Percentiles rank a stretch among this genome's conserved stretches.
Evolutionary conservation across 2,113 vertebrate genomes (phyloP).

Genomic region (Nansenia antarctica): DNA sequence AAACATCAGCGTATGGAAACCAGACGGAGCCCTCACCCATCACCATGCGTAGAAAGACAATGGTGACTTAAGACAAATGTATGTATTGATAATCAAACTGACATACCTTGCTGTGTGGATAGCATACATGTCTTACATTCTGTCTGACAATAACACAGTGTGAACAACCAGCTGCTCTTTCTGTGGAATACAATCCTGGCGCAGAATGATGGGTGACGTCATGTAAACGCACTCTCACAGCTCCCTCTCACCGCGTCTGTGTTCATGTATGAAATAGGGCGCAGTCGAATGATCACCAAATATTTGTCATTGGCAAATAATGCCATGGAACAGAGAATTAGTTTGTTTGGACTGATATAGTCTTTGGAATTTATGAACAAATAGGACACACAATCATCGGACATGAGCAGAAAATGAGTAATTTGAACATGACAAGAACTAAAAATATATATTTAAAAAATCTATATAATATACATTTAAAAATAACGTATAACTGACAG

Average conservation of each 20-base stretch:
- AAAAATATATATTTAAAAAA: too few relatives aligned
- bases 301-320: background rate
- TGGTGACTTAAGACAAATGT: background rate
- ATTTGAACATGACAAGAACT: too few relatives aligned
- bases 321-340: background rate
- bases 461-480: too few relatives aligned
- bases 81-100: background rate
- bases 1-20: conserved; percentile 3
- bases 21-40: background rate
- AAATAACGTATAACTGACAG: too few relatives aligned
- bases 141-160: background rate
- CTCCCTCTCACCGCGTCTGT: too few relatives aligned
- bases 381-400: too few relatives aligned
- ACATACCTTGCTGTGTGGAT: conserved; percentile 31
- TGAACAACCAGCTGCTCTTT: conserved; percentile 46
- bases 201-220: conserved; percentile 40
- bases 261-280: background rate
- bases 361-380: too few relatives aligned
- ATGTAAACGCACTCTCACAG: background rate
- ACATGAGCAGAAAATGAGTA: too few relatives aligned
- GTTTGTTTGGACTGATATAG: too few relatives aligned
- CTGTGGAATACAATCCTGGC: conserved; percentile 6
- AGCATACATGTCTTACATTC: background rate
- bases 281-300: background rate
- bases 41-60: background rate